phyloP scores from a whole-genome alignment of 2,888 invertebrate genomes.

The Orgyia antiqua region DNA sequence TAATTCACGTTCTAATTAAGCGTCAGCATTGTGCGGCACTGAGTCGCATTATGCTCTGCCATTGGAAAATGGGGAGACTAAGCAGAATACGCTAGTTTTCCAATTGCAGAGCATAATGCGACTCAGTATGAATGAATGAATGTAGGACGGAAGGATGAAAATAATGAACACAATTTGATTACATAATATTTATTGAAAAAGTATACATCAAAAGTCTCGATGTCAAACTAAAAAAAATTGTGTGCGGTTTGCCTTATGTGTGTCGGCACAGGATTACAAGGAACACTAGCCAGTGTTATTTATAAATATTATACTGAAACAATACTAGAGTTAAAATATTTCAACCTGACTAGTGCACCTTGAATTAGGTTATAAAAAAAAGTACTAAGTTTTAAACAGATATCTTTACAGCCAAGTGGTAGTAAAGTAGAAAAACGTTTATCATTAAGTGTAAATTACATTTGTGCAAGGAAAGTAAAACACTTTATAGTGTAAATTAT shows the following conservation, averaged over 20 bases:
- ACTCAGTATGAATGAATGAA: no score
- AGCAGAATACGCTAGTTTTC: no score
- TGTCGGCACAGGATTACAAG: constrained; percentile 20
- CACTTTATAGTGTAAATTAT: constrained; percentile 28
- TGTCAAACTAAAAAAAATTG: constrained; percentile 68
- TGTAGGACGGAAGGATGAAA: no score
- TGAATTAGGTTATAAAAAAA: constrained; percentile 14
- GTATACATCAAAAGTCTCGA: constrained; percentile 74
- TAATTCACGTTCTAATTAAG: no score
- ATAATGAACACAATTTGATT: no score
- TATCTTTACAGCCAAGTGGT: constrained; percentile 42
- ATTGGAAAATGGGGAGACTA: no score
- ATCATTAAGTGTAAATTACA: constrained; percentile 16
- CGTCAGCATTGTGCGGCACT: no score
- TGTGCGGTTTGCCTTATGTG: constrained; percentile 38
- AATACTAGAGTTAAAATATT: no score
- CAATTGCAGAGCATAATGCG: no score
- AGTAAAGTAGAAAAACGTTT: constrained; percentile 15
- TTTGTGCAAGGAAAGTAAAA: constrained; percentile 26
- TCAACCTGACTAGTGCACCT: constrained; percentile 11
- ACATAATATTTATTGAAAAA: constrained; percentile 68
- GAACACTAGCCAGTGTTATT: constrained; percentile 14
- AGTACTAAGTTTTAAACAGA: constrained; percentile 24
- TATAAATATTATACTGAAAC: no score
- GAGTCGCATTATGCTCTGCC: no score